A percentile compares a stretch with the other conserved stretches of the same genome.
Conservation (phyloP, 2,797 vertebrate genomes). For the Phoeniculus purpureus region DNA sequence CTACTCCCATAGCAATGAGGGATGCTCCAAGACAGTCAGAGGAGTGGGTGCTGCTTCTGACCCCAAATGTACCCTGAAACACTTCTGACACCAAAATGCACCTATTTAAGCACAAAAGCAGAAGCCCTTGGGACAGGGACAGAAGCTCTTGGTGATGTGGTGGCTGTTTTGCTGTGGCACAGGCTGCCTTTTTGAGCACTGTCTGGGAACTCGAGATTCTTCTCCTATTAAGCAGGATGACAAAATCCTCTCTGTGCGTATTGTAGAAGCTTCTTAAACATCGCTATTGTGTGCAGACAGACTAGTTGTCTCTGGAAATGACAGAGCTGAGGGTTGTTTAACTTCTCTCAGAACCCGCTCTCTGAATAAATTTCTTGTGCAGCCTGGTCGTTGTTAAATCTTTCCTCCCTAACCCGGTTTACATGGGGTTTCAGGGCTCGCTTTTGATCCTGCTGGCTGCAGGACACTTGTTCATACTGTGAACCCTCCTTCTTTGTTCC, state of each 20-base stretch:
- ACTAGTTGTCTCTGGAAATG: background rate
- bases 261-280: background rate
- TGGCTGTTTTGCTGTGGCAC: background rate
- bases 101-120: rapidly evolving
- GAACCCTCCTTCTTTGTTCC: slow-evolving; percentile 45
- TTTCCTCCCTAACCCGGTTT: background rate
- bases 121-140: background rate
- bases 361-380: background rate
- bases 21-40: background rate
- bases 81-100: background rate
- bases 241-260: background rate
- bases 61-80: background rate
- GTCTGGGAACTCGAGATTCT: background rate
- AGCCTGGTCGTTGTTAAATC: background rate
- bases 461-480: slow-evolving; percentile 16
- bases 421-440: background rate
- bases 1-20: rapidly evolving
- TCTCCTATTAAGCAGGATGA: background rate
- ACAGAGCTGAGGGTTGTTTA: background rate
- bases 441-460: slow-evolving; percentile 17
- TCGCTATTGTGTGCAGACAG: background rate
- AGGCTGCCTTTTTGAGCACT: background rate
- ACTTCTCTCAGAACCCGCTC: background rate
- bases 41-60: background rate
- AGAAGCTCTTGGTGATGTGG: rapidly evolving